Evolutionary conservation across 2,113 vertebrate genomes (phyloP).

Genomic region (Mirounga angustirostris): DNA sequence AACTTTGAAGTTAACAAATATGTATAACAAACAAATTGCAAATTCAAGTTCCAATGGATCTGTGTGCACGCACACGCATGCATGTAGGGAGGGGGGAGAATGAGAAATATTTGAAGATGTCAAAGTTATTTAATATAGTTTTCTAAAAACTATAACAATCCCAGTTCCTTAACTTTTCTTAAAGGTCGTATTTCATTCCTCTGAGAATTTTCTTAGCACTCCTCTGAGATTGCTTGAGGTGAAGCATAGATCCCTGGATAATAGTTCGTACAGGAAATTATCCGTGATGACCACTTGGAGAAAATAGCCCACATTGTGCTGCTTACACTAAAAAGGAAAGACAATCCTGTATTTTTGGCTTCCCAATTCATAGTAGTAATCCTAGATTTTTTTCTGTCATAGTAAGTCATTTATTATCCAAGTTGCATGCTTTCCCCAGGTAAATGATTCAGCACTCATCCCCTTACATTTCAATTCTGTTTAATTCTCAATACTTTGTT

Average conservation of each 20-base stretch:
- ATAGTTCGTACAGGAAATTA: not conserved
- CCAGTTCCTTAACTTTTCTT: not conserved
- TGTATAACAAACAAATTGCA: not conserved
- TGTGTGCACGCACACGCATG: not conserved
- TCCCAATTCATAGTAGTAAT: conserved; percentile 27
- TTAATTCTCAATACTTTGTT: conserved; percentile 20
- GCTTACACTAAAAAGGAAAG: not conserved
- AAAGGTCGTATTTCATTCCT: not conserved
- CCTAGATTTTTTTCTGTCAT: not conserved
- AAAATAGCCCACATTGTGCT: not conserved
- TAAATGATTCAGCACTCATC: conserved; percentile 60
- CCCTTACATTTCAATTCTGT: conserved; percentile 41
- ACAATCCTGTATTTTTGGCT: not conserved
- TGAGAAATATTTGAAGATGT: conserved; percentile 19
- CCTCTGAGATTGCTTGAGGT: not conserved
- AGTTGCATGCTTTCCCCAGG: not conserved
- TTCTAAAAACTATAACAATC: conserved; percentile 23
- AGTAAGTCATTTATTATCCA: conserved; percentile 29
- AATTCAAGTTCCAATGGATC: not conserved
- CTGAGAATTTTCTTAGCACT: not conserved
- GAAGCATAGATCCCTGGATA: not conserved
- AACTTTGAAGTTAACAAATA: not conserved
- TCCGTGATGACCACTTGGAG: not conserved
- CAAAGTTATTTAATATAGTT: not conserved
- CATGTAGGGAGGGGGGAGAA: not conserved